Evolutionary conservation across 2,113 vertebrate genomes (phyloP).

Genomic region (Sterrhoptilus dennistouni): DNA sequence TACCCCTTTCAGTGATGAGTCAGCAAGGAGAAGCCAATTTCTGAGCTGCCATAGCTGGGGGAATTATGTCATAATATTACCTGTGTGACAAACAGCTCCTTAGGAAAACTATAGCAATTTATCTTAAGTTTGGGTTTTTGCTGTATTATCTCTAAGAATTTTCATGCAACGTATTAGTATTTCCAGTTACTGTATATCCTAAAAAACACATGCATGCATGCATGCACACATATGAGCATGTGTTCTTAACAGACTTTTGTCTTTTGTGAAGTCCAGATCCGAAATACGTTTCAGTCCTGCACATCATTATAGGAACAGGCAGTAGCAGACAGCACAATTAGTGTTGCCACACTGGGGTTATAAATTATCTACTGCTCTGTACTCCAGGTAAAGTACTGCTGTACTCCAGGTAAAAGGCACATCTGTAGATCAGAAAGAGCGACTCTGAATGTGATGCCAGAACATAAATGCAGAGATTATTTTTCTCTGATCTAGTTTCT

Average conservation of each 20-base stretch:
- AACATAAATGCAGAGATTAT: neutral
- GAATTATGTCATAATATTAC: neutral
- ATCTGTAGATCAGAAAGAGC: neutral
- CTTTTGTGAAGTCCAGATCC: neutral
- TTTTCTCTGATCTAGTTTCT: slow-evolving; percentile 55
- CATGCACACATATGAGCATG: fast-evolving
- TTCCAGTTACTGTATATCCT: fast-evolving
- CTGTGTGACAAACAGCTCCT: neutral
- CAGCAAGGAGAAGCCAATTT: neutral
- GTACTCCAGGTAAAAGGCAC: slow-evolving; percentile 4
- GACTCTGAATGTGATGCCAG: neutral
- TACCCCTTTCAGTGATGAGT: neutral
- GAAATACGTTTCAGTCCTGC: neutral
- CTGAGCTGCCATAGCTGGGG: neutral
- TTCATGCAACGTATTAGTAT: neutral
- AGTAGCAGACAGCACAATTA: neutral
- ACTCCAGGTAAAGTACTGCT: too few relatives aligned
- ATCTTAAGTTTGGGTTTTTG: neutral
- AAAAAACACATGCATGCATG: neutral
- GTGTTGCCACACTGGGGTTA: neutral
- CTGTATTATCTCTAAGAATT: neutral
- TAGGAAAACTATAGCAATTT: neutral
- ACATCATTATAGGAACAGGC: neutral
- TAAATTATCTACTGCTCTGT: neutral
- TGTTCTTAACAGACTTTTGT: neutral